Conservation (phyloP, 2,797 vertebrate species). For the Rachycentron canadum region DNA sequence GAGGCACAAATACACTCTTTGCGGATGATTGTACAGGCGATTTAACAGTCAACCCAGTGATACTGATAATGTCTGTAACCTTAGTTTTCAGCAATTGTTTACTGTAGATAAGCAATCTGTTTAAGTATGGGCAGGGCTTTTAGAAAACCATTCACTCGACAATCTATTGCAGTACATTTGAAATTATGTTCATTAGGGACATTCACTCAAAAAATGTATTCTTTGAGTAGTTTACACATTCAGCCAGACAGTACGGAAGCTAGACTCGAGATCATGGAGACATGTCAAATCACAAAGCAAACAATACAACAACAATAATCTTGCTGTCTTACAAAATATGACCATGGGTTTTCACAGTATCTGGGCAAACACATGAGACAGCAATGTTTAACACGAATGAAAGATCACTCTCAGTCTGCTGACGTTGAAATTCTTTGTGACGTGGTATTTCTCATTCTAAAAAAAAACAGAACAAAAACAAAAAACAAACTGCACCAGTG, state of each 20-base stretch:
- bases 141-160: slow-evolving; percentile 1
- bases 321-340: background rate
- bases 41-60: slow-evolving; percentile 12
- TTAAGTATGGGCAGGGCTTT: slow-evolving; percentile 22
- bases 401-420: background rate
- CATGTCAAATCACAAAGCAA: background rate
- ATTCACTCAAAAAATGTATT: background rate
- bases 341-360: background rate
- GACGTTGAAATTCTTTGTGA: background rate
- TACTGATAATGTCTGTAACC: slow-evolving; percentile 16
- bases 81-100: slow-evolving; percentile 32
- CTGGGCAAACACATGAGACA: background rate
- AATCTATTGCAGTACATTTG: slow-evolving; percentile 4
- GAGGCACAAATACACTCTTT: background rate
- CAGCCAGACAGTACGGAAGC: background rate
- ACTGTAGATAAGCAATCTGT: slow-evolving; percentile 43
- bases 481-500: background rate
- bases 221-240: background rate
- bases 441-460: background rate
- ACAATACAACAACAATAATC: background rate
- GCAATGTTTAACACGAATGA: background rate
- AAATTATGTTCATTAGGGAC: slow-evolving; percentile 18
- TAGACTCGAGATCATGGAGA: background rate
- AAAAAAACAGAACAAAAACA: no score
- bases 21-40: background rate